These are phyloP conservation scores for Lontra canadensis DNA, from an alignment of 2,113 vertebrate genomes.

Conservation along the genomic window DNA sequence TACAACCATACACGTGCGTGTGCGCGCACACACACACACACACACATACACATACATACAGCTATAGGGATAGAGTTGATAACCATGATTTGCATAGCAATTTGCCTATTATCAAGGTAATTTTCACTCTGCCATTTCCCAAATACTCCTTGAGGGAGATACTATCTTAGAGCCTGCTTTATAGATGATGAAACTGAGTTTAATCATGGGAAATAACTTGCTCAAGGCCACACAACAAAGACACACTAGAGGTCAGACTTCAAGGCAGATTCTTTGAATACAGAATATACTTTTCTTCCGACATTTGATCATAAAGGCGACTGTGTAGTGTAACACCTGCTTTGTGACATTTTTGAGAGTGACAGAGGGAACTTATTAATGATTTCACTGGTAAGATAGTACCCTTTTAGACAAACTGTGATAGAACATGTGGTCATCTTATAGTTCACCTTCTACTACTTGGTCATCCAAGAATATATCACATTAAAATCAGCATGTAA, in stretches of 20 bases:
- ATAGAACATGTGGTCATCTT: background rate
- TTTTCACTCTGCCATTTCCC: conserved; percentile 6
- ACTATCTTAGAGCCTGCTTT: background rate
- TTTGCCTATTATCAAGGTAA: background rate
- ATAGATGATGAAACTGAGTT: background rate
- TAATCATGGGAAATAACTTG: background rate
- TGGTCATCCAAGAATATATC: background rate
- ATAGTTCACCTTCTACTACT: background rate
- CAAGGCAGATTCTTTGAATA: background rate
- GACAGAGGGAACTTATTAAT: background rate
- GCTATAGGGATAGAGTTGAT: background rate
- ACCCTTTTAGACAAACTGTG: background rate
- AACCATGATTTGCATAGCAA: background rate
- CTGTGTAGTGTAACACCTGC: background rate
- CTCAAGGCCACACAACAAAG: background rate
- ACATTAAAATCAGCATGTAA: background rate
- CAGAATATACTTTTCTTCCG: background rate
- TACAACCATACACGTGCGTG: background rate
- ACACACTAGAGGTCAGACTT: background rate
- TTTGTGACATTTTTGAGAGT: background rate
- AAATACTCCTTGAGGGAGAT: background rate
- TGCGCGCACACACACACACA: background rate
- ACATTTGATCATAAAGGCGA: background rate
- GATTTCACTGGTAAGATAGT: background rate
- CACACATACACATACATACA: background rate